Percentiles rank a stretch among this genome's conserved stretches.
Conservation (phyloP, 2,888 invertebrate species). For the Campoplex nolae region DNA sequence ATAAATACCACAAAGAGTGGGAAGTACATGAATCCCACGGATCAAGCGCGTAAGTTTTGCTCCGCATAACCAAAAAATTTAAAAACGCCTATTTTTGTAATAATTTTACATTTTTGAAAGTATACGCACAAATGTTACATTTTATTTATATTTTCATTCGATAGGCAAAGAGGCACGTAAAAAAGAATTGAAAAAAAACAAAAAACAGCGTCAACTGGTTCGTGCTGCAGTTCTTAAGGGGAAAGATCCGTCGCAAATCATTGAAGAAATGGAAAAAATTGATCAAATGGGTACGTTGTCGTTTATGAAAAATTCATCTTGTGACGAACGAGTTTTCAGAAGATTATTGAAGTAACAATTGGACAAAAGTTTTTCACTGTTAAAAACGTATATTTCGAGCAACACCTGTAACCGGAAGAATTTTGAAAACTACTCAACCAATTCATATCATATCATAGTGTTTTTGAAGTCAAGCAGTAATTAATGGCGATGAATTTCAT, state of each 20-base stretch:
- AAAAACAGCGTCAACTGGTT: conserved; percentile 98
- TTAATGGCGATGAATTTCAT: not conserved
- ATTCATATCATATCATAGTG: not conserved
- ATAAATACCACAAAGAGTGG: conserved; percentile 99
- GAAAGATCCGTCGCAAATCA: conserved; percentile 97
- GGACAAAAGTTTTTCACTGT: not conserved
- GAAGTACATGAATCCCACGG: conserved; percentile 99
- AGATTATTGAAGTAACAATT: not conserved
- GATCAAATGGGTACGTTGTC: conserved; percentile 96
- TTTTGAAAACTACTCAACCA: no score
- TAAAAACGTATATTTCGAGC: not conserved
- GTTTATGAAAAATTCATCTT: conserved; percentile 1
- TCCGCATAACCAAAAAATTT: conserved; percentile 69
- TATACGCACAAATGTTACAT: conserved; percentile 42
- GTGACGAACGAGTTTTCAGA: not conserved
- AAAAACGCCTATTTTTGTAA: not conserved
- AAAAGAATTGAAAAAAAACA: conserved; percentile 99
- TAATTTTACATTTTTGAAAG: conserved; percentile 40
- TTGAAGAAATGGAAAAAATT: conserved; percentile 98
- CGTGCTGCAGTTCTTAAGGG: conserved; percentile 98
- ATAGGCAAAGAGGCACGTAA: conserved; percentile 98
- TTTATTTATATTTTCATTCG: conserved; percentile 62
- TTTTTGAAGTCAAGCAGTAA: not conserved
- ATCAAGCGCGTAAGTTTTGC: conserved; percentile 96
- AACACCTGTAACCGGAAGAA: not conserved